Percentiles rank a stretch among this genome's conserved stretches.
Conservation (phyloP, 2,888 invertebrate genomes). For the Exephanes ischioxanthus region DNA sequence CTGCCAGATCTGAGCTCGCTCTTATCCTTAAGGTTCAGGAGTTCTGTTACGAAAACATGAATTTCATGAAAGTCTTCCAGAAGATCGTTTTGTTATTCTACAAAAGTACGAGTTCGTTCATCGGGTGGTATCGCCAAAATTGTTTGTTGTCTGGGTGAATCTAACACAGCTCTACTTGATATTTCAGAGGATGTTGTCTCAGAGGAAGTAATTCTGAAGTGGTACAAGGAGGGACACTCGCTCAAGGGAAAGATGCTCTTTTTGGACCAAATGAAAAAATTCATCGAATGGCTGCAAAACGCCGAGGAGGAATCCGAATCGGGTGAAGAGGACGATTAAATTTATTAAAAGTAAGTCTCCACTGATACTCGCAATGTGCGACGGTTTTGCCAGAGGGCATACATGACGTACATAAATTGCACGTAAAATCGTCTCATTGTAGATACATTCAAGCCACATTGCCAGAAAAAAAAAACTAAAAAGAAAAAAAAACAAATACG, state of each 20-base stretch:
- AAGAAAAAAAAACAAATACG: slow-evolving; percentile 55
- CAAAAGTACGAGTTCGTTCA: slow-evolving; percentile 89
- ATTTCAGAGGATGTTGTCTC: slow-evolving; percentile 93
- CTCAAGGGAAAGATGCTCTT: slow-evolving; percentile 98
- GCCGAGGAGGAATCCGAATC: slow-evolving; percentile 95
- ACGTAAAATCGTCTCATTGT: slow-evolving; percentile 56
- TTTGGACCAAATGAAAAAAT: slow-evolving; percentile 99
- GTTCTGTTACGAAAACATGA: slow-evolving; percentile 99
- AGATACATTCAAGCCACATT: slow-evolving; percentile 79
- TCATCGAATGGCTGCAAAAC: slow-evolving; percentile 98
- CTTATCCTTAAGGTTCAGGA: slow-evolving; percentile 97
- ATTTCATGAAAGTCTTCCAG: slow-evolving; percentile 99
- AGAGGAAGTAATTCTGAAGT: slow-evolving; percentile 97
- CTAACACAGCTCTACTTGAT: slow-evolving; percentile 9
- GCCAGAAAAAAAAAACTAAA: slow-evolving; percentile 74
- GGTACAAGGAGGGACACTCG: slow-evolving; percentile 98
- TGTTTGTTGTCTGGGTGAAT: slow-evolving; percentile 16
- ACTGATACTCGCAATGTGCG: slow-evolving; percentile 14
- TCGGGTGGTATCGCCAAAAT: slow-evolving; percentile 43
- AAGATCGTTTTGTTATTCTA: slow-evolving; percentile 98
- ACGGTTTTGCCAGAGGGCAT: slow-evolving; percentile 4
- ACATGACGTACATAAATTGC: slow-evolving; percentile 43
- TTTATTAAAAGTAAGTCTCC: slow-evolving; percentile 55
- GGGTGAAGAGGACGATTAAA: slow-evolving; percentile 86
- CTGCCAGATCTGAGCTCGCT: slow-evolving; percentile 94